Evolutionary conservation across 2,888 invertebrate species (phyloP).

Genomic region (Watsonalla cultraria): DNA sequence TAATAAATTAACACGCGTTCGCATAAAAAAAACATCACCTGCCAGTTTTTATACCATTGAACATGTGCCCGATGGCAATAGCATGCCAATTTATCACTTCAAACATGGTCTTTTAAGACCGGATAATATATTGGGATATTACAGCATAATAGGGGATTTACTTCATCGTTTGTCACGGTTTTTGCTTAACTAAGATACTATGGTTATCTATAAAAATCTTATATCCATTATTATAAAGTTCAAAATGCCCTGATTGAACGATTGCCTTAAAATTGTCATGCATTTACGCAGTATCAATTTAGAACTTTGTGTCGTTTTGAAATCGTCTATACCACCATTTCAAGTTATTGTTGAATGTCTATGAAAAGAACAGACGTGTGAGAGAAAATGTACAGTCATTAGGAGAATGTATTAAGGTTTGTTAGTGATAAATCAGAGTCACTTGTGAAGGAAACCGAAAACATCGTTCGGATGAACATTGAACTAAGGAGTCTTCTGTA

Average conservation of each 20-base stretch:
- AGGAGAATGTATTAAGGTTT: constrained; percentile 23
- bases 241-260: constrained; percentile 4
- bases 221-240: constrained; percentile 9
- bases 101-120: constrained; percentile 3
- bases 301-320: constrained; percentile 39
- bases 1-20: constrained; percentile 40
- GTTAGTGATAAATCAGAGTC: constrained; percentile 21
- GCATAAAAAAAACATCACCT: constrained; percentile 42
- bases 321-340: constrained; percentile 47
- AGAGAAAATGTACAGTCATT: constrained; percentile 36
- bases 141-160: constrained; percentile 67
- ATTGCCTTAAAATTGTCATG: constrained; percentile 2
- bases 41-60: constrained; percentile 39
- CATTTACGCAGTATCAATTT: constrained; percentile 27
- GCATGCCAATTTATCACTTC: constrained; percentile 54
- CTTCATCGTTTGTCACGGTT: constrained; percentile 65
- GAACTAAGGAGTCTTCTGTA: too few relatives aligned
- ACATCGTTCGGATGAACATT: not conserved
- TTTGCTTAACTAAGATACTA: constrained; percentile 24
- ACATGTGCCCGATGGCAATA: constrained; percentile 32
- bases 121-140: constrained; percentile 73
- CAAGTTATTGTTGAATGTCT: constrained; percentile 36
- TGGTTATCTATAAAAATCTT: constrained; percentile 9
- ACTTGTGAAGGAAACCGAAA: not conserved
- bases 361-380: constrained; percentile 34